Percentiles rank a stretch among this genome's conserved stretches.
These are phyloP conservation scores for Ariolimax columbianus DNA, from an alignment of 2,888 invertebrate genomes.

Conservation along the genomic window DNA sequence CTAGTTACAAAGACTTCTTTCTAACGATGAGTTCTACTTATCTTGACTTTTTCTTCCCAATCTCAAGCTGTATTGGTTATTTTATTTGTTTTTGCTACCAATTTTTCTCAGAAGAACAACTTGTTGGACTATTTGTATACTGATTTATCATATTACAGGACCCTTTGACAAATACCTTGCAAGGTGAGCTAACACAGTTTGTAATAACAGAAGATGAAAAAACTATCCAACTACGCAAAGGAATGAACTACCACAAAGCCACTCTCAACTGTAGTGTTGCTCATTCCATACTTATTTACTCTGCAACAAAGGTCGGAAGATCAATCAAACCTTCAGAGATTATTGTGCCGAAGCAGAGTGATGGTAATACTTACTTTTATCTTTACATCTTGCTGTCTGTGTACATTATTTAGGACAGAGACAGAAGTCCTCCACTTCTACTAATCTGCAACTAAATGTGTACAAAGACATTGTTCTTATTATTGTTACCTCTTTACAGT, in stretches of 20 bases:
- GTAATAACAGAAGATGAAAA: background rate
- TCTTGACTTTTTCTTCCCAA: no score
- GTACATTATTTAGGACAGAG: no score
- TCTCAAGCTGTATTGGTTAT: no score
- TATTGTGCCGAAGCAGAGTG: background rate
- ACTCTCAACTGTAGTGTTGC: background rate
- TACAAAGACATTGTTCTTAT: no score
- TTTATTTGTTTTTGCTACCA: no score
- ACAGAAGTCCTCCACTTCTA: no score
- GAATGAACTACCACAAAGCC: slow-evolving; percentile 15
- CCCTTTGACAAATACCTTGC: background rate
- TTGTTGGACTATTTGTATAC: background rate
- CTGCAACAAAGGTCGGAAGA: background rate
- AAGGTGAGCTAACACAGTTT: background rate
- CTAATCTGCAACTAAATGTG: no score
- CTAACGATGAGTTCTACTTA: no score
- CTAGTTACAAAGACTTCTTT: no score
- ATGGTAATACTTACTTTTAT: background rate
- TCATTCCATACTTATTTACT: background rate
- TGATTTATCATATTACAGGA: slow-evolving; percentile 1
- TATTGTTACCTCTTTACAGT: no score
- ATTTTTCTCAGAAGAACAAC: no score
- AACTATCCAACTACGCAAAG: background rate
- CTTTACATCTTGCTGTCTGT: no score
- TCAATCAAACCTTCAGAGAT: background rate